phyloP scores from a whole-genome alignment of 2,797 vertebrate species.

The Cheirogaleus major region DNA sequence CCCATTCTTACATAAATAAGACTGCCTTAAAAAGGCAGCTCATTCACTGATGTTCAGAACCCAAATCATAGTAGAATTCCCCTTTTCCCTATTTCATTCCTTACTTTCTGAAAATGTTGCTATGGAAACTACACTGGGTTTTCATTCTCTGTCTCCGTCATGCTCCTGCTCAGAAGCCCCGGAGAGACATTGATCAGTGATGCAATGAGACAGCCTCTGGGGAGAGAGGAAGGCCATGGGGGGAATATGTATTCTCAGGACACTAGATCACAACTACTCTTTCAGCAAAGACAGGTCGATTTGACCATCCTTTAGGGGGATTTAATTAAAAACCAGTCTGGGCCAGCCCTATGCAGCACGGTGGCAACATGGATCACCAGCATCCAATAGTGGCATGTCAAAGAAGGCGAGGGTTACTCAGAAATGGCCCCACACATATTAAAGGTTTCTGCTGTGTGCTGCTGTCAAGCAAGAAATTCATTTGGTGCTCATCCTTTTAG shows the following conservation, averaged over 20 bases:
- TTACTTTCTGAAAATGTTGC: constrained; percentile 82
- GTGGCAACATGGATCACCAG: constrained; percentile 48
- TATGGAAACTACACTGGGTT: constrained; percentile 86
- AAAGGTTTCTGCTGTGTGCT: background rate
- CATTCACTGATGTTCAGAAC: constrained; percentile 75
- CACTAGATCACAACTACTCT: constrained; percentile 61
- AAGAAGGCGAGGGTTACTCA: constrained; percentile 48
- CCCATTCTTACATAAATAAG: constrained; percentile 1
- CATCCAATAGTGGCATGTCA: background rate
- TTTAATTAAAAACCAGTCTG: constrained; percentile 76
- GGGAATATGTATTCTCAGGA: constrained; percentile 26
- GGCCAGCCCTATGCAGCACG: background rate
- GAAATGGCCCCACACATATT: background rate
- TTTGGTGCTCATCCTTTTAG: constrained; percentile 50
- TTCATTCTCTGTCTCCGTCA: constrained; percentile 81
- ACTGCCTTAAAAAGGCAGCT: constrained; percentile 60
- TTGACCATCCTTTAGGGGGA: constrained; percentile 51
- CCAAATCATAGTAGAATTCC: constrained; percentile 69
- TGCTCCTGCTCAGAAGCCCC: constrained; percentile 78
- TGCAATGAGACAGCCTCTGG: constrained; percentile 74
- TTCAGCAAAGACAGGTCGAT: constrained; percentile 62
- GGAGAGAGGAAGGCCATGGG: constrained; percentile 68
- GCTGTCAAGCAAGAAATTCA: constrained; percentile 39
- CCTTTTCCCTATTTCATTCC: constrained; percentile 4
- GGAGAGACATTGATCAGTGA: constrained; percentile 83